phyloP scores from a whole-genome alignment of 2,113 vertebrate genomes.

The Hemibates koningsi region DNA sequence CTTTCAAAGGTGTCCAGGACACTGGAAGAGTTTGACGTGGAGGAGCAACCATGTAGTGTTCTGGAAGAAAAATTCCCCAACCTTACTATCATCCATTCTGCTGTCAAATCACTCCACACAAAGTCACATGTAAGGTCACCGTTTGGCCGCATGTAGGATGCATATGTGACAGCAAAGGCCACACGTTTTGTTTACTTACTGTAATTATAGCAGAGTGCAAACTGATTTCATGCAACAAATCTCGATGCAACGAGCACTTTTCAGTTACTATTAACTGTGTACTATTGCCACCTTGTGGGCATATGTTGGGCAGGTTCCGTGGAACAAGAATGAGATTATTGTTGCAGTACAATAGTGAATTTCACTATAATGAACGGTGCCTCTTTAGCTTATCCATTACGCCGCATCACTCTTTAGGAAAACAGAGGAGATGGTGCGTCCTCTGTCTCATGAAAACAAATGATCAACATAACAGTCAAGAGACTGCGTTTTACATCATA shows the following conservation, averaged over 20 bases:
- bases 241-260: background rate
- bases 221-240: background rate
- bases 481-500: background rate
- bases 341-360: background rate
- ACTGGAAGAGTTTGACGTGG: slow-evolving; percentile 90
- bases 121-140: slow-evolving; percentile 73
- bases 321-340: background rate
- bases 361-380: background rate
- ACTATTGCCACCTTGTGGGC: slow-evolving; percentile 44
- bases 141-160: background rate
- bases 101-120: slow-evolving; percentile 75
- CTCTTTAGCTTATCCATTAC: background rate
- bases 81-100: slow-evolving; percentile 83
- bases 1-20: slow-evolving; percentile 79
- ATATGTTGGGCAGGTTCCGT: fast-evolving
- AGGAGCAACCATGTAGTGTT: slow-evolving; percentile 77
- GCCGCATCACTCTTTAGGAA: background rate
- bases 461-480: background rate
- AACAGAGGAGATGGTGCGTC: fast-evolving
- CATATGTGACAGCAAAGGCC: background rate
- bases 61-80: slow-evolving; percentile 82
- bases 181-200: background rate
- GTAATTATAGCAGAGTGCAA: background rate
- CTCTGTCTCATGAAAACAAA: background rate
- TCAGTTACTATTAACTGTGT: background rate